Percentiles rank a stretch among this genome's conserved stretches.
phyloP scores from a whole-genome alignment of 2,113 vertebrate species.

The Okapia johnstoni region DNA sequence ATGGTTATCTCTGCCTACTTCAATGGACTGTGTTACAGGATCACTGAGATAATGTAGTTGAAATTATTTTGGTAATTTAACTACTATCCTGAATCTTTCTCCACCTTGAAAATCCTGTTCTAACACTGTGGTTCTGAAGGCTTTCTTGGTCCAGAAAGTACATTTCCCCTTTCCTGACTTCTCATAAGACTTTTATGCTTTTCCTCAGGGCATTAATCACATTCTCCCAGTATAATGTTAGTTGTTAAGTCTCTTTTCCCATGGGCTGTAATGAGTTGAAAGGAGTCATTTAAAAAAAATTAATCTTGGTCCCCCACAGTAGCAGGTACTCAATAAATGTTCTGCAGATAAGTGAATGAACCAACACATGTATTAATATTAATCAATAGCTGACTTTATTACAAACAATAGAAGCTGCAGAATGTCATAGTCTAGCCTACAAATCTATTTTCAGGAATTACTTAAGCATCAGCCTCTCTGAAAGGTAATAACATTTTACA shows the following conservation, averaged over 20 bases:
- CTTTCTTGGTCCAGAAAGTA: not conserved
- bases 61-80: not conserved
- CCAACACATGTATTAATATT: not conserved
- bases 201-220: not conserved
- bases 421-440: not conserved
- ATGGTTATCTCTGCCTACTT: not conserved
- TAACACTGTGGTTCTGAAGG: not conserved
- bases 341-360: not conserved
- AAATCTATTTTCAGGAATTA: not conserved
- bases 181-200: not conserved
- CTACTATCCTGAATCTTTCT: not conserved
- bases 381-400: slow-evolving; percentile 24
- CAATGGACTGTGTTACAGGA: not conserved
- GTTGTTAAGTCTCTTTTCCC: not conserved
- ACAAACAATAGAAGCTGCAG: not conserved
- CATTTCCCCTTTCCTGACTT: not conserved
- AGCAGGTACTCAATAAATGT: slow-evolving; percentile 16
- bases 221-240: not conserved
- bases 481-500: not conserved
- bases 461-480: not conserved
- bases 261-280: not conserved
- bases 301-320: not conserved
- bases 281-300: not conserved
- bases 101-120: not conserved
- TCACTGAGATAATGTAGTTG: not conserved